Evolutionary conservation across 37 sponge, comb jelly and placozoan genomes (phyloP).

Genomic region (Tethya wilhelma): DNA sequence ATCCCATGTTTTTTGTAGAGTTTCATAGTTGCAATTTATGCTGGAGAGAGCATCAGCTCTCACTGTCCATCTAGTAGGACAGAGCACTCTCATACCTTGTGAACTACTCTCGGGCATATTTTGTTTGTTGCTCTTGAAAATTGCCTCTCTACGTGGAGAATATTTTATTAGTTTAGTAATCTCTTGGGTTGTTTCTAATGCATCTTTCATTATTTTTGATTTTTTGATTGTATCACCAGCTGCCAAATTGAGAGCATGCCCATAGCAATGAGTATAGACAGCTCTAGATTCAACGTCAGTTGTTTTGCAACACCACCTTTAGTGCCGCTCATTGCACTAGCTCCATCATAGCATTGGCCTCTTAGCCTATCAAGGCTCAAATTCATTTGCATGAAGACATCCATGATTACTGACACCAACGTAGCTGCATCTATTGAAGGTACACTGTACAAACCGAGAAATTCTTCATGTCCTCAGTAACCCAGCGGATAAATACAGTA

Average conservation of each 20-base stretch:
- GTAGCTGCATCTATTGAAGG: slow-evolving; percentile 44
- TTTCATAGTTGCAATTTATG: slow-evolving; percentile 8
- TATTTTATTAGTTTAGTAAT: slow-evolving; percentile 63
- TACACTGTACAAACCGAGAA: slow-evolving; percentile 63
- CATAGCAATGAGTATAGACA: slow-evolving; percentile 72
- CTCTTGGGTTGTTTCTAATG: slow-evolving; percentile 46
- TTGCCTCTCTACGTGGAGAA: slow-evolving; percentile 59
- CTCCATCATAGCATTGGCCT: slow-evolving; percentile 76
- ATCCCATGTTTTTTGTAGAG: slow-evolving; percentile 7
- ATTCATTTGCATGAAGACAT: slow-evolving; percentile 21
- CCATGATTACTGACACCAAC: slow-evolving; percentile 36
- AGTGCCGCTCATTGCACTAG: slow-evolving; percentile 37
- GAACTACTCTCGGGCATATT: neutral
- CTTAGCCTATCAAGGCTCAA: slow-evolving; percentile 23
- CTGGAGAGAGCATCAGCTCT: slow-evolving; percentile 33
- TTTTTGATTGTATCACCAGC: slow-evolving; percentile 49
- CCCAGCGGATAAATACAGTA: slow-evolving; percentile 16
- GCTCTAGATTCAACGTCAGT: slow-evolving; percentile 66
- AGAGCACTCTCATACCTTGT: slow-evolving; percentile 39
- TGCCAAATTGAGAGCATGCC: slow-evolving; percentile 64
- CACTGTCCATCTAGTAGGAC: slow-evolving; percentile 55
- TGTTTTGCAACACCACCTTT: slow-evolving; percentile 51
- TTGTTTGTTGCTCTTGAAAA: slow-evolving; percentile 42
- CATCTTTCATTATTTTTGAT: slow-evolving; percentile 39
- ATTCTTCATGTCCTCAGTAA: slow-evolving; percentile 52